Base-by-base conservation (phyloP, 2,888 invertebrate genomes). In the Stenodema calcarata region DNA sequence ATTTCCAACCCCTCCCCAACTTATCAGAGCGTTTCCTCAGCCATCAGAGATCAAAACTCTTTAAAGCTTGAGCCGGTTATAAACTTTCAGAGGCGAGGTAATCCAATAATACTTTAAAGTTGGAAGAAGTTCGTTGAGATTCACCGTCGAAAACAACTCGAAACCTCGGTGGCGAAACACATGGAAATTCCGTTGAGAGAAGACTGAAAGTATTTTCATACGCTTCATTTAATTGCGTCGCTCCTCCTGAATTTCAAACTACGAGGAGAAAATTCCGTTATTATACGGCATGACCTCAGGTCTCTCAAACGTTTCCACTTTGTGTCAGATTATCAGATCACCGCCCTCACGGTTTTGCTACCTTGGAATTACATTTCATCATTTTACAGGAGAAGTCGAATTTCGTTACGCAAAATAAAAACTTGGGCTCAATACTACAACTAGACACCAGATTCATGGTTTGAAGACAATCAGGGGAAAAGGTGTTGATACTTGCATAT, bases 51-150 rank as follows among this genome's bases (percentile, higher is more conserved):
- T 78, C 78, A 23, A 41, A 78, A 78, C 44, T 44, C 78, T 78
- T 44, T 78, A 78, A 41, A 78, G 41, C 78, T 78, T 78, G 78
- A 41, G 44, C 73, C 16, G 73, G 41, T 73, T 73, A 73, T 73
- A 73, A 73, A 73, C 73, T 73, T 73, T 73, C 78, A 78, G 44
- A 44, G 44, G 35, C 23, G 23, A 42, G 44, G 78, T 41, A 78
- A 78, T 78, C 78, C 78, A 78, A 78, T 78, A 78, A 41, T 23
- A 42, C 78, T 78, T 78, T 78, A 23, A 78, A 44, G 44, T 78
- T 44, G 11, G 78, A 27, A 62, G 62, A 62, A 23, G 23, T 62
- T 62, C 62, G 62, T 62, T 62, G 62, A 23, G 23, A 62, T 62
- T 27, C 62, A 62, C 62, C 62, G 62, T 7, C 23, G 23, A 23